Conservation (phyloP, 2,888 invertebrate genomes). For the Onthophagus sagittarius region DNA sequence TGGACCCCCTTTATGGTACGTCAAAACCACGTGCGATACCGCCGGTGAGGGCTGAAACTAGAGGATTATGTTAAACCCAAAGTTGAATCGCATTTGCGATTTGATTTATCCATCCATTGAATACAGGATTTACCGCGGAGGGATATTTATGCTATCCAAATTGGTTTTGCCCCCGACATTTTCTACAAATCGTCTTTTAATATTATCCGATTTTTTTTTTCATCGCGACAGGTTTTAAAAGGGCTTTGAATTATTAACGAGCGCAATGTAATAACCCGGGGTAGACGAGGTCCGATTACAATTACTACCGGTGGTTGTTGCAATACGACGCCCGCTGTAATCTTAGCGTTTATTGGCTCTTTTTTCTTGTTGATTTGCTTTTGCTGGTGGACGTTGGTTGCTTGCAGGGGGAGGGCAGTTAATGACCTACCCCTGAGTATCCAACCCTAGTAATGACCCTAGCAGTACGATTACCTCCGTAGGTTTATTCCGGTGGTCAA, state of each 20-base stretch:
- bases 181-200: not conserved
- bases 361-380: not conserved
- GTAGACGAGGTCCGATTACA: constrained; percentile 1
- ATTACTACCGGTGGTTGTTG: not conserved
- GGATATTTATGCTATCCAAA: not conserved
- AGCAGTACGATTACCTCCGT: no score
- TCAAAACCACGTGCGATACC: not conserved
- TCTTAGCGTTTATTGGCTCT: constrained; percentile 7
- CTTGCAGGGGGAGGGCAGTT: not conserved
- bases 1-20: not conserved
- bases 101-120: not conserved
- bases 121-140: not conserved
- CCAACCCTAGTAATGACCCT: not conserved
- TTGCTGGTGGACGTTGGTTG: no score
- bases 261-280: constrained; percentile 1
- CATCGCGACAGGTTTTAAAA: not conserved
- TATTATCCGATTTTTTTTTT: not conserved
- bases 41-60: not conserved
- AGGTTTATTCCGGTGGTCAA: no score
- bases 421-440: constrained; percentile 3
- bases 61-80: not conserved
- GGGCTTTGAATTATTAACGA: constrained; percentile 1
- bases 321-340: constrained; percentile 7
- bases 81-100: not conserved
- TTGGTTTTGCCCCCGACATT: not conserved